Conservation (phyloP, 2,797 vertebrate genomes). For the Crocidura indochinensis region DNA sequence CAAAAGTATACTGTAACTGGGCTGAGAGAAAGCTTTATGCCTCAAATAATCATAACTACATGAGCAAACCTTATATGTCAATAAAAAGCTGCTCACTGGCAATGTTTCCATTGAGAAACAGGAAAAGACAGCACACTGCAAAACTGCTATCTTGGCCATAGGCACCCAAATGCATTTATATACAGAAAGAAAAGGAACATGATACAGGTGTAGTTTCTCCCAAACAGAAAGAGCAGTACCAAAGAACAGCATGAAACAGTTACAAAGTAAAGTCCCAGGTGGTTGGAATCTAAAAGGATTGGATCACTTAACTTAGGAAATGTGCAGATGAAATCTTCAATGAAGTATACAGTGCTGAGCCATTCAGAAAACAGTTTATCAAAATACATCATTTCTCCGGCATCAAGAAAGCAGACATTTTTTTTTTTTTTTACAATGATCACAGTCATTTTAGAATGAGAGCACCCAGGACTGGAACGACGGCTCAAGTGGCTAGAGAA, state of each 20-base stretch:
- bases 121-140: not conserved
- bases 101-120: constrained; percentile 47
- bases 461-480: too few species aligned
- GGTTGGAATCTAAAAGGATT: not conserved
- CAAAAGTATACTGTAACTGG: constrained; percentile 1
- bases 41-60: not conserved
- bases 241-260: not conserved
- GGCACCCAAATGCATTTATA: not conserved
- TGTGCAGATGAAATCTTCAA: not conserved
- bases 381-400: not conserved
- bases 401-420: constrained; percentile 33
- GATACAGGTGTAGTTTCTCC: not conserved
- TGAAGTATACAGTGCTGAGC: not conserved
- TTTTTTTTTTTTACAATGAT: not conserved
- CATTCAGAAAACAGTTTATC: not conserved
- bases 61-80: not conserved
- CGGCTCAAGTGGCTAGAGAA: too few species aligned
- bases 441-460: too few species aligned
- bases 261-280: not conserved
- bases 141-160: constrained; percentile 3
- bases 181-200: not conserved
- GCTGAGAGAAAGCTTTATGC: constrained; percentile 51
- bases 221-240: not conserved
- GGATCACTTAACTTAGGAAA: not conserved
- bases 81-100: constrained; percentile 4